Percentiles rank a stretch among this genome's conserved stretches.
These are phyloP conservation scores for Ceryle rudis DNA, from an alignment of 2,797 vertebrate species.

Conservation along the genomic window DNA sequence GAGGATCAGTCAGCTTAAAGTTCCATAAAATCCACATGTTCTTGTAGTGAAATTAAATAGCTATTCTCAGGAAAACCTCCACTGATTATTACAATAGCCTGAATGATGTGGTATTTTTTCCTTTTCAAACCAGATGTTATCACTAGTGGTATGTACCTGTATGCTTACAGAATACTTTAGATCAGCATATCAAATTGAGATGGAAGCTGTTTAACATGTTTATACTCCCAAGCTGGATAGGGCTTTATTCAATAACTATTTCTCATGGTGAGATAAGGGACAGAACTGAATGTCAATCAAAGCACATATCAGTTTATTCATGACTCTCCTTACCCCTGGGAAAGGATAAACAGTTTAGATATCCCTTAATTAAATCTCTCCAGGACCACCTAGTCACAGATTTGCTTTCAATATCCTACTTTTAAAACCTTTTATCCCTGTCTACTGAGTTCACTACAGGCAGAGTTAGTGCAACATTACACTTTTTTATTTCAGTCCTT, in stretches of 20 bases:
- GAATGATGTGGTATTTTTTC: background rate
- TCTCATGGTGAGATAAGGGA: constrained; percentile 21
- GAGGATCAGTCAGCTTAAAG: constrained; percentile 31
- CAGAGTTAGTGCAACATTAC: background rate
- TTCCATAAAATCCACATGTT: constrained; percentile 3
- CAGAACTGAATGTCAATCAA: constrained; percentile 34
- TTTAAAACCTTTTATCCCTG: background rate
- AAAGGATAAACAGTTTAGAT: constrained; percentile 43
- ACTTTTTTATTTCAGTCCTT: background rate
- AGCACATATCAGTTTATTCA: background rate
- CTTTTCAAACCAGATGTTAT: background rate
- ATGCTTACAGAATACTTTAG: background rate
- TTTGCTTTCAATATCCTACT: background rate
- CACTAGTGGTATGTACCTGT: background rate
- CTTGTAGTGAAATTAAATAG: background rate
- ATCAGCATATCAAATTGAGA: background rate
- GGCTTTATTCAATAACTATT: constrained; percentile 3
- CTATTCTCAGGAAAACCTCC: background rate
- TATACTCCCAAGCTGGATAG: background rate
- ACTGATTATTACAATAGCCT: background rate
- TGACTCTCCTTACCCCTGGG: background rate
- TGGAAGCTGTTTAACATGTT: background rate
- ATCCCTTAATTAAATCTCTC: background rate
- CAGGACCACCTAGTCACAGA: constrained; percentile 24
- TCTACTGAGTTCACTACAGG: background rate